Conservation (phyloP, 2,113 vertebrate species). For the Vulpes ferrilata region DNA sequence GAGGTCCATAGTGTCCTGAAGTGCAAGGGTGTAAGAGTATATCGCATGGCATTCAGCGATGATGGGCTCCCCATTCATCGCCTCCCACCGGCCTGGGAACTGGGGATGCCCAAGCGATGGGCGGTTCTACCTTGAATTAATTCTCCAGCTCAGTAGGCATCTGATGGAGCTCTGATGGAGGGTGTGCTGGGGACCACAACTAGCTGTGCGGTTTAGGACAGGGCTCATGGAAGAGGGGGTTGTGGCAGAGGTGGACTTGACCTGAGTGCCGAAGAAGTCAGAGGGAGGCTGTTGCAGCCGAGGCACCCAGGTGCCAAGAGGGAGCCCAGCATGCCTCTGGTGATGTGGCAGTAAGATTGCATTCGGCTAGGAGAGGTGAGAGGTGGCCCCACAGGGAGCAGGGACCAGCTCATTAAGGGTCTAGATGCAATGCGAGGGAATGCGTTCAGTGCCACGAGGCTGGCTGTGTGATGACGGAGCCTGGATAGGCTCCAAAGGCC, state of each 20-base stretch:
- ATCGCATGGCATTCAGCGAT: rapidly evolving
- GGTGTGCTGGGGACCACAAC: rapidly evolving
- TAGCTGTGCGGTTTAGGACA: neutral
- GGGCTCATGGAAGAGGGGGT: neutral
- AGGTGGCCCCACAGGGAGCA: neutral
- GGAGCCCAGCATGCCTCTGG: rapidly evolving
- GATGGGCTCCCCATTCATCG: rapidly evolving
- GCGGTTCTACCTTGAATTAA: neutral
- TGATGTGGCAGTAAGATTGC: neutral
- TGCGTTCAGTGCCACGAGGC: neutral
- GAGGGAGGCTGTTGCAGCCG: neutral
- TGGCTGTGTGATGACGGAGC: neutral
- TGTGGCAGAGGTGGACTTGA: neutral
- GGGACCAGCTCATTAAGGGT: neutral
- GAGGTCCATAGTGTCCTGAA: neutral
- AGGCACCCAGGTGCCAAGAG: neutral
- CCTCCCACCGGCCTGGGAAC: neutral
- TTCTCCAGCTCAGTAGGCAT: neutral
- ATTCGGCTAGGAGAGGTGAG: neutral
- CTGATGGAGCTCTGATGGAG: neutral
- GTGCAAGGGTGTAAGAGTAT: rapidly evolving
- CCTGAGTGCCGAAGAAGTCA: neutral
- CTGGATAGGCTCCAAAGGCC: rapidly evolving
- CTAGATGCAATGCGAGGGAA: neutral
- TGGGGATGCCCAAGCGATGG: neutral